Evolutionary conservation across 2,113 vertebrate genomes (phyloP).

Genomic region (Copsychus sechellarum): DNA sequence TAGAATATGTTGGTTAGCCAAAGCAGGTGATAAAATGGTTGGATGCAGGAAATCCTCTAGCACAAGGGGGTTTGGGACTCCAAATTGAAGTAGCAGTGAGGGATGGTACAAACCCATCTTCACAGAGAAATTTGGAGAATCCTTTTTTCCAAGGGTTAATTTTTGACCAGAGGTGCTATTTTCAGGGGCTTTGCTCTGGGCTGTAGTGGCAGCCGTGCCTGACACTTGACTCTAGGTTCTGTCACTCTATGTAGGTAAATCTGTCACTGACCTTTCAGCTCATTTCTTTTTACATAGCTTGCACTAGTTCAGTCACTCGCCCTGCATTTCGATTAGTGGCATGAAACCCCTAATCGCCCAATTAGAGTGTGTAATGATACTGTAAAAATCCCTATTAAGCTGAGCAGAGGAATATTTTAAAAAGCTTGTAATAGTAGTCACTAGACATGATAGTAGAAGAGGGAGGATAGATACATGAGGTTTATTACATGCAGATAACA

Average conservation of each 20-base stretch:
- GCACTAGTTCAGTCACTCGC: not conserved
- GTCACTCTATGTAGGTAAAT: not conserved
- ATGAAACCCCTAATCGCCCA: slow-evolving; percentile 6
- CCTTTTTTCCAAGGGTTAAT: not conserved
- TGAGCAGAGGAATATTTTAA: not conserved
- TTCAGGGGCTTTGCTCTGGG: not conserved
- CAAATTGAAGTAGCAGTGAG: not conserved
- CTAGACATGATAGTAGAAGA: slow-evolving; percentile 1
- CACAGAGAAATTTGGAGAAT: not conserved
- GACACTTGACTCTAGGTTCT: not conserved
- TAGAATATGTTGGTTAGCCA: not conserved
- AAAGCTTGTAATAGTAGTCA: not conserved
- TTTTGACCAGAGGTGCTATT: not conserved
- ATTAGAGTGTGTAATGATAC: slow-evolving; percentile 32
- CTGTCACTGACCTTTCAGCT: not conserved
- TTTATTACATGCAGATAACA: slow-evolving; percentile 41
- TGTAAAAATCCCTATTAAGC: slow-evolving; percentile 31
- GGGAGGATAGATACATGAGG: not conserved
- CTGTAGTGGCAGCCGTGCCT: rapidly evolving
- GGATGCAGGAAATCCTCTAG: not conserved
- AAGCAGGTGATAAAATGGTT: not conserved
- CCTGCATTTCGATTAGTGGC: not conserved
- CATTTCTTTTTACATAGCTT: not conserved
- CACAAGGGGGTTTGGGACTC: not conserved
- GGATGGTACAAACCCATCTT: not conserved